Conservation (phyloP, 1,140 invertebrate species). For the Hypsibius dujardini region DNA sequence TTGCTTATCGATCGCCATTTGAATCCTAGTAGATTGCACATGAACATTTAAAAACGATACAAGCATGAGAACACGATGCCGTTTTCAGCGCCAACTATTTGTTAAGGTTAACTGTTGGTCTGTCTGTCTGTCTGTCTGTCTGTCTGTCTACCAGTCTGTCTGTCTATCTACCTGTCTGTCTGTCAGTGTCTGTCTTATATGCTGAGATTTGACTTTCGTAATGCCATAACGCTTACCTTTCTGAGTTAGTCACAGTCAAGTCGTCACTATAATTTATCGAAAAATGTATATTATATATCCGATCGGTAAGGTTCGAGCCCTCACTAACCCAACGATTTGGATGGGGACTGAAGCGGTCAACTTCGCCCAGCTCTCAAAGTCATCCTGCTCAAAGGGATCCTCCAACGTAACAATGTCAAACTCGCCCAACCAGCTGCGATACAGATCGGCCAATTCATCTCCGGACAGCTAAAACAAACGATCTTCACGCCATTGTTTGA, state of each 20-base stretch:
- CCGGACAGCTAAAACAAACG: constrained; percentile 27
- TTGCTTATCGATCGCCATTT: background rate
- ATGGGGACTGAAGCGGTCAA: constrained; percentile 59
- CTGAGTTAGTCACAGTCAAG: background rate
- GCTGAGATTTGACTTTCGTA: no score
- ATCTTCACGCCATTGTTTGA: no score
- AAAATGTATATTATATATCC: no score
- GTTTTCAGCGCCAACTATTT: no score
- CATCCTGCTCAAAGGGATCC: constrained; percentile 50
- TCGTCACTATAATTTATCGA: constrained; percentile 27
- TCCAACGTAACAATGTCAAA: constrained; percentile 96
- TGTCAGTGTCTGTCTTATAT: no score
- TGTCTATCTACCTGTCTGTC: no score
- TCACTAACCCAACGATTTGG: constrained; percentile 41
- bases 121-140: no score
- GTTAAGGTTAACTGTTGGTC: no score
- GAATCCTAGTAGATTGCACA: background rate
- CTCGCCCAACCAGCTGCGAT: constrained; percentile 73
- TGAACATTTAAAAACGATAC: no score
- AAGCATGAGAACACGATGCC: no score
- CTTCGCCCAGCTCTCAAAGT: constrained; percentile 78
- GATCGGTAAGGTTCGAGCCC: no score
- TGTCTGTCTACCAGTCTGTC: no score
- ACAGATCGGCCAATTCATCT: constrained; percentile 64
- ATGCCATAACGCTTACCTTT: background rate